A percentile compares a stretch with the other conserved stretches of the same genome.
phyloP scores from a whole-genome alignment of 2,797 vertebrate species.

The Gymnothorax javanicus region DNA sequence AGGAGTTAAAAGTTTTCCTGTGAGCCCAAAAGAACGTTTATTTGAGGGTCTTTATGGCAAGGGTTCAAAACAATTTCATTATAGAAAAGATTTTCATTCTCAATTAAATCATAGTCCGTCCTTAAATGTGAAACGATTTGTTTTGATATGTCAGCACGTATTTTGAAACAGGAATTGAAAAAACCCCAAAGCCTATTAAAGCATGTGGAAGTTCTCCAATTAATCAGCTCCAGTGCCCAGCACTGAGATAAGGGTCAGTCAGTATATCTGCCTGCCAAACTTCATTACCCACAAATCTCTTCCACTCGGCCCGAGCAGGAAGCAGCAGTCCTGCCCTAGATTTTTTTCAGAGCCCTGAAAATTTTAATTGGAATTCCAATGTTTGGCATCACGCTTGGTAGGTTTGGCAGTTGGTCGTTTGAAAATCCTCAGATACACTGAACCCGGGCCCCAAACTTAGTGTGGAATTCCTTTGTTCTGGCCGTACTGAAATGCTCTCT shows the following conservation, averaged over 20 bases:
- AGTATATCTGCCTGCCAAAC: not conserved
- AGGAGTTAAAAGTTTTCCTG: not conserved
- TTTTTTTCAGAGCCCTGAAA: not conserved
- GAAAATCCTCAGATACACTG: not conserved
- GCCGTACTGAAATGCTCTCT: not conserved
- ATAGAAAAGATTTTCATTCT: not conserved
- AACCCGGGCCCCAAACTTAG: not conserved
- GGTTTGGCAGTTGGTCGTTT: conserved; percentile 7
- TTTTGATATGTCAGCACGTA: not conserved
- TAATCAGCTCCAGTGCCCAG: conserved; percentile 4
- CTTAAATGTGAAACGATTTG: not conserved
- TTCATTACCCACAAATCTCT: conserved; percentile 12
- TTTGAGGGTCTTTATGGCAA: not conserved
- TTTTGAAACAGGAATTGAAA: not conserved
- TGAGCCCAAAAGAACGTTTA: not conserved
- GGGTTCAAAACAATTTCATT: not conserved
- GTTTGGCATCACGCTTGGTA: not conserved
- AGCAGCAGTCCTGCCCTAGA: not conserved
- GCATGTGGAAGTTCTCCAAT: not conserved
- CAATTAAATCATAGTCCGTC: not conserved
- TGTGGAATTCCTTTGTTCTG: not conserved
- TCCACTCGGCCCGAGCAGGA: not conserved
- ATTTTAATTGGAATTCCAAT: not conserved
- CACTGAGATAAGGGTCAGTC: not conserved
- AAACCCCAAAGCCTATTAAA: not conserved